Conservation (phyloP, 2,888 invertebrate species). For the Lasioglossum vierecki region DNA sequence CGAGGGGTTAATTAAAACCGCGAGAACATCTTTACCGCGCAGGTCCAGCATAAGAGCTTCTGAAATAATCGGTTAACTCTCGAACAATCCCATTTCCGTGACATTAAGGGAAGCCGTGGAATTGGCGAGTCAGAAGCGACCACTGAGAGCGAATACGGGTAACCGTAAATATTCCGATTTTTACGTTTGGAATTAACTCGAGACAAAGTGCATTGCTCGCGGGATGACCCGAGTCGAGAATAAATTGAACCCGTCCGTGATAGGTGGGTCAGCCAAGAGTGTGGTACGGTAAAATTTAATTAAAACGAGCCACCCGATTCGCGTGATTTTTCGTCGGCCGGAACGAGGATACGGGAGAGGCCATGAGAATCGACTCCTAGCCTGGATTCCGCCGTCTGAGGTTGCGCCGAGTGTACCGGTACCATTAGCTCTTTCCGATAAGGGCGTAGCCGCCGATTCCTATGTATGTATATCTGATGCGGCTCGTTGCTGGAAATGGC, state of each 20-base stretch:
- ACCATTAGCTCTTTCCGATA: slow-evolving; percentile 70
- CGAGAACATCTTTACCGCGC: too few species aligned
- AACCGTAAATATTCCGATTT: not conserved
- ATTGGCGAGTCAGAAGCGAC: not conserved
- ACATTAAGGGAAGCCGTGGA: too few species aligned
- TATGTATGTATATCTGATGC: slow-evolving; percentile 67
- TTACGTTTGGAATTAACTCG: not conserved
- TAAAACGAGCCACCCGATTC: slow-evolving; percentile 61
- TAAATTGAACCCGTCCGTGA: not conserved
- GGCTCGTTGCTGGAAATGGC: slow-evolving; percentile 60
- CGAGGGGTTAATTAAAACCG: too few species aligned
- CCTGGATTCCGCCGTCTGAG: slow-evolving; percentile 73
- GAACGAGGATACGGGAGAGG: slow-evolving; percentile 72
- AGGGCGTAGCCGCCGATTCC: slow-evolving; percentile 73
- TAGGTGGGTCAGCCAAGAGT: slow-evolving; percentile 12
- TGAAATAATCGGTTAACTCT: too few species aligned
- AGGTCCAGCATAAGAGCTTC: too few species aligned
- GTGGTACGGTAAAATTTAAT: slow-evolving; percentile 44
- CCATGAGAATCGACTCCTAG: slow-evolving; percentile 76
- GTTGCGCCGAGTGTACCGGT: slow-evolving; percentile 64
- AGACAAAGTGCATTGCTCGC: slow-evolving; percentile 2
- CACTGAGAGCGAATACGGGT: not conserved
- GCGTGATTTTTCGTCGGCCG: slow-evolving; percentile 71
- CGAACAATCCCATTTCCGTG: too few species aligned
- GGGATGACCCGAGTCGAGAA: slow-evolving; percentile 7